Conservation (phyloP, 2,113 vertebrate genomes). For the Phaethornis superciliosus region DNA sequence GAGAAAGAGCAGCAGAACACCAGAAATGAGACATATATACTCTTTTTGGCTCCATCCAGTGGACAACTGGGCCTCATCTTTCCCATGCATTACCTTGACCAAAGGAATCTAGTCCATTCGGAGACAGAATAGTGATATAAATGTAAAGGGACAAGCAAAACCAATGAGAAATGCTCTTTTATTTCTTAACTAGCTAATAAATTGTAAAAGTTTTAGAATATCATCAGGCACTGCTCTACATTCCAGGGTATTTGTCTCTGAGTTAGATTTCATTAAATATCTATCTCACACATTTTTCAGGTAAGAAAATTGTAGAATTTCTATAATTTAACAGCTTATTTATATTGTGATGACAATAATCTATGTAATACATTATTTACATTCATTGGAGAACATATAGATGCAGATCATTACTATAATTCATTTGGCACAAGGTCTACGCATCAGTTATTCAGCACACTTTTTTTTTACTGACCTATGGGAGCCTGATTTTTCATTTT, state of each 20-base stretch:
- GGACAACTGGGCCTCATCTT: background rate
- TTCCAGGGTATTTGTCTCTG: background rate
- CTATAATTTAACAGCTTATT: background rate
- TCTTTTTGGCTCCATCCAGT: background rate
- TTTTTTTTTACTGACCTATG: background rate
- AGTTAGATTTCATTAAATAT: background rate
- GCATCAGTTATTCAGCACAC: slow-evolving; percentile 33
- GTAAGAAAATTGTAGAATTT: background rate
- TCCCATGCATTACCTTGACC: background rate
- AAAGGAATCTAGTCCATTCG: background rate
- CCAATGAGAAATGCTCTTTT: background rate
- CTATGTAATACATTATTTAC: background rate
- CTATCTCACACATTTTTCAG: background rate
- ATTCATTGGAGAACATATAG: background rate
- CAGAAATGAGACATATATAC: background rate
- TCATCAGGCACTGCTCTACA: background rate
- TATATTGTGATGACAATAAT: background rate
- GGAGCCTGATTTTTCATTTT: slow-evolving; percentile 21
- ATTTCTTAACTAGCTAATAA: background rate
- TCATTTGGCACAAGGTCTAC: background rate
- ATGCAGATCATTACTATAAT: slow-evolving; percentile 1
- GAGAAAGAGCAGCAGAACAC: background rate
- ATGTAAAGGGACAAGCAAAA: background rate
- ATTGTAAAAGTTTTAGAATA: background rate
- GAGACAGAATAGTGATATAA: background rate